Evolutionary conservation across 1,140 invertebrate genomes (phyloP).

Genomic region (Oryctes rhinoceros): DNA sequence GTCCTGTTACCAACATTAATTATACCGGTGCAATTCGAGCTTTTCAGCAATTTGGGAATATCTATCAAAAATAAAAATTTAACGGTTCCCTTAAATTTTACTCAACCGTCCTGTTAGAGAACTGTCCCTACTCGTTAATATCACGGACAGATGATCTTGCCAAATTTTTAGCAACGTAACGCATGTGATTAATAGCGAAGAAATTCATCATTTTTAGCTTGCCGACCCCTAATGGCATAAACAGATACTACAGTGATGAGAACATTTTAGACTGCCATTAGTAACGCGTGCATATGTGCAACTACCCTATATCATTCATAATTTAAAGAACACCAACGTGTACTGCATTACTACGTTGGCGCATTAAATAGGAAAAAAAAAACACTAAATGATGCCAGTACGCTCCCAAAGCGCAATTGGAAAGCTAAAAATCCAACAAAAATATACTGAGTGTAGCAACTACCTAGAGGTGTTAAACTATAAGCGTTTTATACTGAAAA

Average conservation of each 20-base stretch:
- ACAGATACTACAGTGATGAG: slow-evolving; percentile 20
- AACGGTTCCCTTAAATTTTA: too few relatives aligned
- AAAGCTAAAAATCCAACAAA: not conserved
- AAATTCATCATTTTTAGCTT: slow-evolving; percentile 30
- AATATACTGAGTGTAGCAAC: too few relatives aligned
- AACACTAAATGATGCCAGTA: not conserved
- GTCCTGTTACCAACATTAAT: too few relatives aligned
- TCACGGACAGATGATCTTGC: not conserved
- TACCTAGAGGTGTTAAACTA: too few relatives aligned
- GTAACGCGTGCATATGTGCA: not conserved
- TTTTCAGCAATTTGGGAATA: too few relatives aligned
- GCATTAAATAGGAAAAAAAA: not conserved
- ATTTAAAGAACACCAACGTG: not conserved
- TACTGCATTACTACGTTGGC: not conserved
- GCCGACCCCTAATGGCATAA: slow-evolving; percentile 27
- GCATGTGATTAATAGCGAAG: not conserved
- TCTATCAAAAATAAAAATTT: too few relatives aligned
- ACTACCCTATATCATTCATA: slow-evolving; percentile 12
- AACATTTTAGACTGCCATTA: slow-evolving; percentile 8
- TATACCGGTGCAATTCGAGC: too few relatives aligned
- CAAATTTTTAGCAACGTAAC: slow-evolving; percentile 22
- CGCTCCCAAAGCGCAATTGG: not conserved
- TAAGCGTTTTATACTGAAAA: too few relatives aligned
- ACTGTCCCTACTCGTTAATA: not conserved
- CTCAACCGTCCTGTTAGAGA: not conserved